Evolutionary conservation across 1,140 invertebrate genomes (phyloP).

Genomic region (Tetraneura akinire): DNA sequence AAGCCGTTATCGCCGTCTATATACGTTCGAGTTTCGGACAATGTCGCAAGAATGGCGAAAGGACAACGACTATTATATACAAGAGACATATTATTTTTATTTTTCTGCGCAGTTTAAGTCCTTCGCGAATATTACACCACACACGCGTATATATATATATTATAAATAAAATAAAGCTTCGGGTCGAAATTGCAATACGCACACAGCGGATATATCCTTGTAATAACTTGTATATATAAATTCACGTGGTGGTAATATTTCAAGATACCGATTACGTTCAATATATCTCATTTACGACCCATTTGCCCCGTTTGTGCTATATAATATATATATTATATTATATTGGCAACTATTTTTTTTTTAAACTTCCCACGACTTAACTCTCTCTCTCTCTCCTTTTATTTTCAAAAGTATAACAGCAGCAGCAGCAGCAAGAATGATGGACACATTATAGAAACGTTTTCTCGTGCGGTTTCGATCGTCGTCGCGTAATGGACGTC

Average conservation of each 20-base stretch:
- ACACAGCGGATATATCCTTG: too few relatives aligned
- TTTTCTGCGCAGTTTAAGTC: too few relatives aligned
- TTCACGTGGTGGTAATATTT: constrained; percentile 2
- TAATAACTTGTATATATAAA: constrained; percentile 27
- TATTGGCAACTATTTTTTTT: background rate
- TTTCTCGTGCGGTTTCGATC: constrained; percentile 20
- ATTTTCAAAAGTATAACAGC: too few relatives aligned
- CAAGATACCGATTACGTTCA: constrained; percentile 29
- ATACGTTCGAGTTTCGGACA: background rate
- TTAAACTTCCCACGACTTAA: background rate
- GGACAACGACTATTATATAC: too few relatives aligned
- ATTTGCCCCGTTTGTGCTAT: background rate
- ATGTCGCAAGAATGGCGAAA: too few relatives aligned
- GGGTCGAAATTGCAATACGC: background rate
- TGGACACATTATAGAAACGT: constrained; percentile 35
- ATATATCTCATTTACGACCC: constrained; percentile 41
- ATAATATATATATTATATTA: too few relatives aligned
- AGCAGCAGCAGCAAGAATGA: constrained; percentile 1
- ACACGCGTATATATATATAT: background rate
- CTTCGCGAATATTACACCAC: background rate
- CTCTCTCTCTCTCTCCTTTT: too few relatives aligned
- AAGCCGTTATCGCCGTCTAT: constrained; percentile 35
- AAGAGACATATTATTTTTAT: too few relatives aligned
- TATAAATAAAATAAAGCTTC: background rate
- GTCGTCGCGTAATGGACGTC: constrained; percentile 10